Evolutionary conservation across 2,113 vertebrate genomes (phyloP), one percentile per base, ranked within the genome.

Genomic region (Ameiurus melas): DNA sequence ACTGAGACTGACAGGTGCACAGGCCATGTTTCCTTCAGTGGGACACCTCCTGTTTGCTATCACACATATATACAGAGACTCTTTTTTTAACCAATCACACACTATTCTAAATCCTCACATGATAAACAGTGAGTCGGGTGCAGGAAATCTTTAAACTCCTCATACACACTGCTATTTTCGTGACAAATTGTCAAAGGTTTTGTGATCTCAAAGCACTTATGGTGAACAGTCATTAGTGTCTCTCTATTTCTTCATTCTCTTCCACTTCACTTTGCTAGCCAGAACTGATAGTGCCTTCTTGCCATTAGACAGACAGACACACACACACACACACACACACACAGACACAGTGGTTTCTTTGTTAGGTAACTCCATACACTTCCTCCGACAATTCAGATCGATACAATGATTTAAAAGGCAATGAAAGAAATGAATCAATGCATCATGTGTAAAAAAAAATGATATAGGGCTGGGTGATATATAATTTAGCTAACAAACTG

Each of bases 171-270:
- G 70, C 73, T 75, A 62, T 60, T n/a, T 57, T 27, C 10, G 14
- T 17, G 55, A 43, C 39, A 4, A 57, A n/a, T 5, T 27, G 71
- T 0, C 36, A 20, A 57, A 58, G 6, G 53, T 77, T 77, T n/a
- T 62, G 71, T 77, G 71, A 33, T 77, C n/a, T 14, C 14, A 57
- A 77, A 86, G 85, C 53, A 58, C 55, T 86, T 86, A 13, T 51
- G 36, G 58, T 47, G 81, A 70, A 85, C 62, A 27, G 84, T 43
- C 71, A 60, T 75, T 77, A 77, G 43, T 39, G 60, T 66, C 82
- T 84, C 60, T 75, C 71, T 47, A 75, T 75, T 43, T 75, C 71
- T 43, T 75, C 33, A 9, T 33, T 20, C 70, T 71, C 20, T 75
- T 43, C 71, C 36, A 75, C 36, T 75, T 75, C 36, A 75, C 39